A percentile compares a stretch with the other conserved stretches of the same genome.
phyloP scores from a whole-genome alignment of 1,140 invertebrate genomes.

The Panagrolaimus sp. region DNA sequence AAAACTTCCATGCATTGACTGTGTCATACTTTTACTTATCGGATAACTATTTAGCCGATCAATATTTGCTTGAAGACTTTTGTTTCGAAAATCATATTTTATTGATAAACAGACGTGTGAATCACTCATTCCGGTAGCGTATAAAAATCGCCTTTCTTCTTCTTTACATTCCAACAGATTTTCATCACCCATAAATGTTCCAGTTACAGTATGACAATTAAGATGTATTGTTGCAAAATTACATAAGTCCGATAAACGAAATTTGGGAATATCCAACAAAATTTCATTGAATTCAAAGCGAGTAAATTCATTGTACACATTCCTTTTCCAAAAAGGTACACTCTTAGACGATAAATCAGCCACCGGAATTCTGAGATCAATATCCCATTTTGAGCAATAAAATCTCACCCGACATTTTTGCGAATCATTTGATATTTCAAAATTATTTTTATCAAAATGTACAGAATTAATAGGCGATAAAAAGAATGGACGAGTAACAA shows the following conservation, averaged over 20 bases:
- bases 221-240: constrained; percentile 22
- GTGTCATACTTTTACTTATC: constrained; percentile 23
- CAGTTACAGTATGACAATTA: constrained; percentile 30
- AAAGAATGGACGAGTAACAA: constrained; percentile 26
- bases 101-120: constrained; percentile 19
- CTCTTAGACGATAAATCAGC: constrained; percentile 20
- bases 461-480: background rate
- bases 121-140: constrained; percentile 19
- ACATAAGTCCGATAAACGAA: constrained; percentile 22
- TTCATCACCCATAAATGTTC: constrained; percentile 34
- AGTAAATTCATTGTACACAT: constrained; percentile 32
- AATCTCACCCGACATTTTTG: constrained; percentile 29
- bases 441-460: background rate
- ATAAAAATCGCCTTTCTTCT: constrained; percentile 35
- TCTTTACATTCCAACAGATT: constrained; percentile 21
- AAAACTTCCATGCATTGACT: constrained; percentile 22
- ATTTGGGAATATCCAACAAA: constrained; percentile 33
- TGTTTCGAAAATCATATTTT: constrained; percentile 33
- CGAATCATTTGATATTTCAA: background rate
- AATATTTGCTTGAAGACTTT: constrained; percentile 18
- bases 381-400: constrained; percentile 28
- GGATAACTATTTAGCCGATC: constrained; percentile 11
- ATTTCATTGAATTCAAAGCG: constrained; percentile 20
- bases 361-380: constrained; percentile 38
- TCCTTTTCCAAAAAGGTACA: constrained; percentile 2